These are phyloP conservation scores for Mus spicilegus DNA, from an alignment of 2,113 vertebrate species.

Conservation along the genomic window DNA sequence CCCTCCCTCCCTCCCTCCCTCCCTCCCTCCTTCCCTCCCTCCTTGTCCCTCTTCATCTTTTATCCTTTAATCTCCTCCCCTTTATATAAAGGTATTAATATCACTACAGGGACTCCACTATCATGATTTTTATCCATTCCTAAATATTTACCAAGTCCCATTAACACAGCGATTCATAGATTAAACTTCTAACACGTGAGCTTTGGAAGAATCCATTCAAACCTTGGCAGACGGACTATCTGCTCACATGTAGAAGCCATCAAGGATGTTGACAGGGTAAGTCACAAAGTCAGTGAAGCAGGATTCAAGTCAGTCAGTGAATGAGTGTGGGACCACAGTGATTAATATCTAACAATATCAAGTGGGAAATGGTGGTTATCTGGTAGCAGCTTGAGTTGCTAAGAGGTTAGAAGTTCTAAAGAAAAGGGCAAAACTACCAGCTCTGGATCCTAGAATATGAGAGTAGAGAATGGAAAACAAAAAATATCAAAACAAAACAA, in stretches of 20 bases:
- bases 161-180: not conserved
- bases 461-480: not conserved
- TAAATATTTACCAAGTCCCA: not conserved
- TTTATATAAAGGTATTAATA: not conserved
- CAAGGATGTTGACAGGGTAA: not conserved
- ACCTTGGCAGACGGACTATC: not conserved
- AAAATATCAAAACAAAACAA: not conserved
- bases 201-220: not conserved
- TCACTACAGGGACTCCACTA: not conserved
- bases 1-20: too few relatives aligned
- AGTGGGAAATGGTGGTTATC: not conserved
- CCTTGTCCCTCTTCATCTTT: not conserved
- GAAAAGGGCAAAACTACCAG: not conserved
- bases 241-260: not conserved
- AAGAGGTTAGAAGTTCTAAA: not conserved
- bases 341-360: not conserved
- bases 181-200: not conserved
- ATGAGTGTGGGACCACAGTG: not conserved
- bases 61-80: not conserved
- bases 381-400: not conserved
- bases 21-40: too few relatives aligned
- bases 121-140: not conserved
- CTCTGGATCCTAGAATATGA: not conserved
- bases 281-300: not conserved
- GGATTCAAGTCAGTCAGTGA: not conserved